These are phyloP conservation scores for Pantherophis guttatus DNA, from an alignment of 2,113 vertebrate species.

Conservation along the genomic window DNA sequence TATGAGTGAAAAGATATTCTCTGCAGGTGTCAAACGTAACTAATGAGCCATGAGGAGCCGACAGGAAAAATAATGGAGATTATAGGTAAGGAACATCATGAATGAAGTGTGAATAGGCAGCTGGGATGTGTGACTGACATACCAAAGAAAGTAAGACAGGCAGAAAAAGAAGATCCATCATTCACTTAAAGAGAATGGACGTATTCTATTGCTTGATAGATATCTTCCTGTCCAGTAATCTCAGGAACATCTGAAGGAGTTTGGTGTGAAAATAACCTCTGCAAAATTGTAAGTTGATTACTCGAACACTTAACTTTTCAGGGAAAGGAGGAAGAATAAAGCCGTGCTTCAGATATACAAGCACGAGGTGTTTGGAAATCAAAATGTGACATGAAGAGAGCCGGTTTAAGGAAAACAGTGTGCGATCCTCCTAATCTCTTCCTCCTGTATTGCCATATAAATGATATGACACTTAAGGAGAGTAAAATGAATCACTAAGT, in stretches of 20 bases:
- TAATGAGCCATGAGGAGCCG: slow-evolving; percentile 72
- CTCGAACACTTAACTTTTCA: slow-evolving; percentile 47
- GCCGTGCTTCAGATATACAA: background rate
- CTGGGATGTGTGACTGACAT: slow-evolving; percentile 63
- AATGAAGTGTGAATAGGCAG: slow-evolving; percentile 72
- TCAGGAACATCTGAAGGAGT: slow-evolving; percentile 42
- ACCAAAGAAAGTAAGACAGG: slow-evolving; percentile 52
- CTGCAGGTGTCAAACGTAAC: slow-evolving; percentile 73
- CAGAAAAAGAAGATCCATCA: slow-evolving; percentile 51
- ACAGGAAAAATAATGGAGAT: slow-evolving; percentile 72
- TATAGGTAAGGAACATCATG: slow-evolving; percentile 65
- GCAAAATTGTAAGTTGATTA: slow-evolving; percentile 60
- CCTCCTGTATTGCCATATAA: background rate
- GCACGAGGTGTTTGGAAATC: background rate
- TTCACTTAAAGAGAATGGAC: slow-evolving; percentile 53
- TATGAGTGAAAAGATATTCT: slow-evolving; percentile 65
- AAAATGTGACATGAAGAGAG: background rate
- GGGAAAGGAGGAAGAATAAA: slow-evolving; percentile 34
- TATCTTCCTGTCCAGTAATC: slow-evolving; percentile 57
- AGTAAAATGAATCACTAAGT: background rate
- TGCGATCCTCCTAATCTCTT: background rate
- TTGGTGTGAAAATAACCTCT: slow-evolving; percentile 62
- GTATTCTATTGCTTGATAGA: slow-evolving; percentile 60
- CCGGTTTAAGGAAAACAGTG: background rate
- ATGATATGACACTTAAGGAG: background rate